Evolutionary conservation across 2,888 invertebrate species (phyloP), one percentile per base, ranked within the genome.

Genomic region (Perizoma affinitatum): DNA sequence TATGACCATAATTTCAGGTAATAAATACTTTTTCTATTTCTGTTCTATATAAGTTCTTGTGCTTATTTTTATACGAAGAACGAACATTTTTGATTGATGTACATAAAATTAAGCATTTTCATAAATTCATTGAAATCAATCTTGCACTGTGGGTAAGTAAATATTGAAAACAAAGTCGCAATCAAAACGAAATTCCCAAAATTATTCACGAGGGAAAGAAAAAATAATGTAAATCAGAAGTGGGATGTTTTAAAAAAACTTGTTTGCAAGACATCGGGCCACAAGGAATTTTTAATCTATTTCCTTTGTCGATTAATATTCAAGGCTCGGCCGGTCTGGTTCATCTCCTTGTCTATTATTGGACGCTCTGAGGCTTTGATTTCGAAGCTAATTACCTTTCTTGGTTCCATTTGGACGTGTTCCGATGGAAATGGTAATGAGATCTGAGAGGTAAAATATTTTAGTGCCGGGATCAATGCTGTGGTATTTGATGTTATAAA

Each of bases 211-310:
- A 84, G 90, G 90, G 88, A 87, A 75, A 74, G 73, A 83, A 87
- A 88, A 89, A 88, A 85, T 83, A 83, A 92, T 92, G 91, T 80
- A 92, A 91, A 91, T 91, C 80, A 86, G 86, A 65, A 80, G 77
- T 76, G 79, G 75, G 82, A 84, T 84, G 83, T 87, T 88, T 22
- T 84, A 80, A 90, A 90, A 90, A 91, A 91, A 90, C 86, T 90
- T 90, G 90, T 90, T 92, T 87, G 81, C 76, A 84, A 88, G 88
- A 86, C 84, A 86, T 87, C 83, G 87, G 84, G 78, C 73, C 82
- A 90, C 90, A 89, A 79, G 86, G 91, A 90, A 89, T 91, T 91
- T 91, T 93, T 93, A 93, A 93, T 93, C 93, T 90, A 92, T 93
- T 92, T 92, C 92, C 92, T 85, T 79, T 74, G 90, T 83, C 88